Evolutionary conservation across 1,140 invertebrate species (phyloP), one percentile per base, ranked within the genome.

Genomic region (Diabrotica virgifera): DNA sequence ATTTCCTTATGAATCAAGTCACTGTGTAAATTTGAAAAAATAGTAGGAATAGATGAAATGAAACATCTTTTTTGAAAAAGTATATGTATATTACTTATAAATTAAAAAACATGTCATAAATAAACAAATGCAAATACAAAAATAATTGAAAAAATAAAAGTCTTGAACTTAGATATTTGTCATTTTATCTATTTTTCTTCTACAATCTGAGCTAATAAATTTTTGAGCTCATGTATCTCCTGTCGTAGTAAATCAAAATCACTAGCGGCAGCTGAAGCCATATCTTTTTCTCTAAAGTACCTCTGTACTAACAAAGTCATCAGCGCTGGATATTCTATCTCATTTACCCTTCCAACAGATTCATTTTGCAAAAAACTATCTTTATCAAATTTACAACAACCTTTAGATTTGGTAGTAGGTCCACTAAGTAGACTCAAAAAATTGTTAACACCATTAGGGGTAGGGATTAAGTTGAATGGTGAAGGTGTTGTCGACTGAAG

Each of bases 391-490:
- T 63, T 57, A 56, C 63, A 71, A 64, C 50, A 75, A 5, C 55
- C 69, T 64, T 54, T 50, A 12, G 12, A 38, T n/a, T 37, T 46
- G 5, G 37, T 40, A 5, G 63, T 63, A 5, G 65, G 61, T 6
- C 68, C 63, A 36, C 79, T 77, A 38, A 83, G 46, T 74, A 79
- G 84, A 14, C 84, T 81, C 11, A 80, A 63, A 12, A 82, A 69
- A 11, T 72, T 73, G 6, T 70, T 72, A 24, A 84, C 71, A 5
- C 82, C 82, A 7, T 71, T 70, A 6, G 79, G 77, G 5, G 84
- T 85, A 4, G 84, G 84, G 6, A 86, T 78, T 46, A 86, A 71
- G 74, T 84, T 85, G 24, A 84, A 81, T 0, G 84, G 84, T 5
- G 85, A 81, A 14, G 85, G 84, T n/a, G 85, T 73, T 10, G 81